Evolutionary conservation across 2,888 invertebrate species (phyloP).

Genomic region (Chloromyia formosa): DNA sequence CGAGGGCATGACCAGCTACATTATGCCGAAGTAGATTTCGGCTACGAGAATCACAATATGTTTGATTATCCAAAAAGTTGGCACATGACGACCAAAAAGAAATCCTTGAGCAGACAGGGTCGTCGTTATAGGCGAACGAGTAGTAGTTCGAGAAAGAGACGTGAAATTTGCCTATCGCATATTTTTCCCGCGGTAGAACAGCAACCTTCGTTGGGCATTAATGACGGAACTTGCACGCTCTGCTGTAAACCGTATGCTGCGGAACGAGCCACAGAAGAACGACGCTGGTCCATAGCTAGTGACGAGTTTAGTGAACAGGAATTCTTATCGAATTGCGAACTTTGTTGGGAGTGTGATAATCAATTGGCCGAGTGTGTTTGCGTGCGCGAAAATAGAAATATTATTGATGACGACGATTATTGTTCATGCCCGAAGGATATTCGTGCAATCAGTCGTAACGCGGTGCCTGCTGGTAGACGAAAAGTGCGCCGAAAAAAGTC

Average conservation of each 20-base stretch:
- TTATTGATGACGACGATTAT: conserved; percentile 40
- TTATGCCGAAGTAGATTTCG: conserved; percentile 50
- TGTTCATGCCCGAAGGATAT: conserved; percentile 42
- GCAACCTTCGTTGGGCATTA: conserved; percentile 31
- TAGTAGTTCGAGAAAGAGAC: conserved; percentile 43
- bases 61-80: conserved; percentile 53
- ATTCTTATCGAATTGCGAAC: conserved; percentile 54
- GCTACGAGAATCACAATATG: conserved; percentile 46
- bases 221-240: conserved; percentile 50
- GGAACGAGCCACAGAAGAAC: not conserved
- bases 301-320: conserved; percentile 55
- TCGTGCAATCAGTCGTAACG: conserved; percentile 3
- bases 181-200: conserved; percentile 53
- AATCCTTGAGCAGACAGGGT: conserved; percentile 43
- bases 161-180: conserved; percentile 52
- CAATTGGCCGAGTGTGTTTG: conserved; percentile 53
- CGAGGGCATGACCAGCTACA: conserved; percentile 12
- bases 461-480: conserved; percentile 46
- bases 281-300: conserved; percentile 52
- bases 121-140: conserved; percentile 48
- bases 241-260: conserved; percentile 49
- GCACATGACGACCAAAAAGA: conserved; percentile 49
- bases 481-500: conserved; percentile 54
- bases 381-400: not conserved
- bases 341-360: conserved; percentile 55